A percentile compares a stretch with the other conserved stretches of the same genome.
Conservation (phyloP, 2,888 invertebrate species). For the Ennomos quercinarius region DNA sequence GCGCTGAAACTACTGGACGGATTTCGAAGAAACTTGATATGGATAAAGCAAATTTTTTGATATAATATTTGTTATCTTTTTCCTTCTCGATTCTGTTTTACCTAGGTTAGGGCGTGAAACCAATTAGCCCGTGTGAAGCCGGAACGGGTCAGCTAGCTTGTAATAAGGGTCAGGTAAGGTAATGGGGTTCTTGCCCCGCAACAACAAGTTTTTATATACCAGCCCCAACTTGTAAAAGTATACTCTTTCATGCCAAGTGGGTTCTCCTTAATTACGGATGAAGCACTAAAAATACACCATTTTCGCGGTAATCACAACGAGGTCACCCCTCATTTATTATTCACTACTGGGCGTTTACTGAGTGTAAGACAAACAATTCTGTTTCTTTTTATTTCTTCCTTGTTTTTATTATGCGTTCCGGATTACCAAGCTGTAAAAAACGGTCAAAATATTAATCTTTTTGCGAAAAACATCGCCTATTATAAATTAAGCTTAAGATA, state of each 20-base stretch:
- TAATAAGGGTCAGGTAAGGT: too few relatives aligned
- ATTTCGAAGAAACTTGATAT: too few relatives aligned
- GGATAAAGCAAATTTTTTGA: too few relatives aligned
- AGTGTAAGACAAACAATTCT: conserved; percentile 23
- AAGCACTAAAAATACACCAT: conserved; percentile 12
- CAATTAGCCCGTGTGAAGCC: too few relatives aligned
- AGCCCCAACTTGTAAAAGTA: background rate
- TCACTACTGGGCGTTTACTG: conserved; percentile 12
- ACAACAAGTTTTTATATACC: too few relatives aligned
- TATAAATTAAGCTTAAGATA: too few relatives aligned
- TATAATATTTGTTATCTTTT: too few relatives aligned
- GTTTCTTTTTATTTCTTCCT: conserved; percentile 18
- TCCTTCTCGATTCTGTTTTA: too few relatives aligned
- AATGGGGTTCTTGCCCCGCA: too few relatives aligned
- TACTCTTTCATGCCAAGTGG: conserved; percentile 1
- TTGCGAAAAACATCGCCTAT: conserved; percentile 14
- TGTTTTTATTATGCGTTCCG: conserved; percentile 24
- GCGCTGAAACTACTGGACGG: too few relatives aligned
- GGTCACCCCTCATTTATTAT: conserved; percentile 17
- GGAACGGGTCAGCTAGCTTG: too few relatives aligned
- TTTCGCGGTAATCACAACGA: conserved; percentile 11
- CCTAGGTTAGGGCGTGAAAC: too few relatives aligned
- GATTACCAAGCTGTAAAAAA: conserved; percentile 24
- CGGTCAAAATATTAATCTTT: conserved; percentile 22
- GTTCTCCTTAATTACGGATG: conserved; percentile 12